Percentiles rank a stretch among this genome's conserved stretches.
These are phyloP conservation scores for Erannis defoliaria DNA, from an alignment of 2,888 invertebrate genomes.

Conservation along the genomic window DNA sequence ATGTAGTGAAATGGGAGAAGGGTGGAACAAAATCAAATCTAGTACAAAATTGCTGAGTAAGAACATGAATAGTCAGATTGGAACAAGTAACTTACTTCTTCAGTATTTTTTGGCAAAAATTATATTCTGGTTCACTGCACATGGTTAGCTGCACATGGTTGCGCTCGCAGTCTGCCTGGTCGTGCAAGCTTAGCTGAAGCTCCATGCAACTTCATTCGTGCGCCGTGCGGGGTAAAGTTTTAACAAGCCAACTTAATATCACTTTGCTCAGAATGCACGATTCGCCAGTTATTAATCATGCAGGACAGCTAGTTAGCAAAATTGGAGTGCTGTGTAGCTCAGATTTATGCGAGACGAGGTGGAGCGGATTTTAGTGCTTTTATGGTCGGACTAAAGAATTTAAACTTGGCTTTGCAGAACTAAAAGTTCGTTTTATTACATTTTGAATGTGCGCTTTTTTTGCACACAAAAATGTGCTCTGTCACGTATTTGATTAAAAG, in stretches of 20 bases:
- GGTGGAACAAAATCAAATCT: too few relatives aligned
- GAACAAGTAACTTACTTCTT: background rate
- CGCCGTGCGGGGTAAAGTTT: conserved; percentile 79
- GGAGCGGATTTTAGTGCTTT: conserved; percentile 46
- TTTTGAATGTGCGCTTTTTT: conserved; percentile 2
- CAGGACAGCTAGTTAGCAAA: conserved; percentile 82
- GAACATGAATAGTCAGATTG: too few relatives aligned
- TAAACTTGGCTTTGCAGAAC: conserved; percentile 37
- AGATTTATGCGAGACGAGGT: conserved; percentile 58
- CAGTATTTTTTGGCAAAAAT: too few relatives aligned
- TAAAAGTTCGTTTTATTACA: conserved; percentile 28
- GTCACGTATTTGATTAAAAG: too few relatives aligned
- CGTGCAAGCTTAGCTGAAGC: conserved; percentile 4
- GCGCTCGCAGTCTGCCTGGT: conserved; percentile 8
- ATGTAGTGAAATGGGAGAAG: background rate
- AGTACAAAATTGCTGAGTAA: too few relatives aligned
- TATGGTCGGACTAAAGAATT: conserved; percentile 37
- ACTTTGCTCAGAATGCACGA: conserved; percentile 82
- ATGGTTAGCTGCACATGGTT: background rate
- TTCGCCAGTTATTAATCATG: conserved; percentile 85
- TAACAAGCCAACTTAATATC: conserved; percentile 87
- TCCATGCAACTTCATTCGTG: conserved; percentile 74
- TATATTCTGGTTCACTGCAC: background rate
- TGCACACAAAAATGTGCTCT: conserved; percentile 6
- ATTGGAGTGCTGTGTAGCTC: conserved; percentile 71